Conservation (phyloP, 2,113 vertebrate genomes). For the Procapra przewalskii region DNA sequence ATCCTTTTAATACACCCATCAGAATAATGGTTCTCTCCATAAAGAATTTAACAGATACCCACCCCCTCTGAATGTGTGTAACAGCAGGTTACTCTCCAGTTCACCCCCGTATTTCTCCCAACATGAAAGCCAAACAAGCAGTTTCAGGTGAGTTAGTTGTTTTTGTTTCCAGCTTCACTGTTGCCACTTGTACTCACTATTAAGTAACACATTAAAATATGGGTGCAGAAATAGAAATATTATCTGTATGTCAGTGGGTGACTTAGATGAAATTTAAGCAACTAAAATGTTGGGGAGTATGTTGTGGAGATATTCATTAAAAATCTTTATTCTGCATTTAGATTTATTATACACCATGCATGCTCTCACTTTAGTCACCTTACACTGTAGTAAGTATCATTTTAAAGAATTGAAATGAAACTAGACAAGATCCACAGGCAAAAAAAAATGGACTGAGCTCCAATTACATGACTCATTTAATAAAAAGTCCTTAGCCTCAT, state of each 20-base stretch:
- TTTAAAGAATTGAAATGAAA: conserved; percentile 1
- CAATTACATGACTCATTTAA: background rate
- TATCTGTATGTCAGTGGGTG: background rate
- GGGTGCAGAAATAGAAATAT: background rate
- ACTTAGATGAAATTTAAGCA: background rate
- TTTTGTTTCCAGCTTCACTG: background rate
- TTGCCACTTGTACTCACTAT: background rate
- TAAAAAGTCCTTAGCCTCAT: background rate
- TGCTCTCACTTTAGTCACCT: background rate
- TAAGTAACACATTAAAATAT: background rate
- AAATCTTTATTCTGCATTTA: background rate
- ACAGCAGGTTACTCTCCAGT: background rate
- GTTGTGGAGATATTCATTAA: background rate
- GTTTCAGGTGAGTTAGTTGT: background rate
- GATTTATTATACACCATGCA: background rate
- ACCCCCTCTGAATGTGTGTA: background rate
- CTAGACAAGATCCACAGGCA: background rate
- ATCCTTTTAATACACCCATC: background rate
- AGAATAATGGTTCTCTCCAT: background rate
- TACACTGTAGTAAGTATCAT: background rate
- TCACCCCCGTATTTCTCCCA: background rate
- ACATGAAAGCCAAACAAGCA: background rate
- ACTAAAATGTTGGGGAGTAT: background rate
- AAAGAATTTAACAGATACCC: background rate
- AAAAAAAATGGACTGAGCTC: background rate